These are phyloP conservation scores for Tetraneura akinire DNA, from an alignment of 1,140 invertebrate species.

Conservation along the genomic window DNA sequence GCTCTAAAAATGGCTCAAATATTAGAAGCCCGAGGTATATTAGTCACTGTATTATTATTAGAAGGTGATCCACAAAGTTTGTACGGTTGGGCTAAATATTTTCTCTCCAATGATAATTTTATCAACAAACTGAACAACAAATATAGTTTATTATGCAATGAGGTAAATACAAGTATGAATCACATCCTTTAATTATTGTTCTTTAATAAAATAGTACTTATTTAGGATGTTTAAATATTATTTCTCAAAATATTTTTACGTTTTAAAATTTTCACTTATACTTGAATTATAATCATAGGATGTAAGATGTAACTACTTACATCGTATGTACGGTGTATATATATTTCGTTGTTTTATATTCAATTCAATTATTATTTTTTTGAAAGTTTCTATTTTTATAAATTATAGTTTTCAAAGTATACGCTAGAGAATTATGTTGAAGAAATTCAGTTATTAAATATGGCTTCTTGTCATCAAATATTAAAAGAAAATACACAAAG, in stretches of 20 bases:
- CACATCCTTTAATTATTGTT: too few relatives aligned
- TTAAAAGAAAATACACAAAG: neutral
- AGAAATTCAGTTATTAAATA: neutral
- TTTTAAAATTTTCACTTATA: too few relatives aligned
- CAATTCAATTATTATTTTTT: too few relatives aligned
- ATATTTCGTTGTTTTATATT: too few relatives aligned
- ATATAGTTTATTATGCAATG: neutral
- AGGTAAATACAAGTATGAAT: slow-evolving; percentile 10
- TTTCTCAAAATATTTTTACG: too few relatives aligned
- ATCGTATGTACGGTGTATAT: too few relatives aligned
- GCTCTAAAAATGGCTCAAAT: slow-evolving; percentile 46
- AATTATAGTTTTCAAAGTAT: neutral
- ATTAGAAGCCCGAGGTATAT: slow-evolving; percentile 16
- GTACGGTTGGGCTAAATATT: neutral
- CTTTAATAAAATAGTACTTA: too few relatives aligned
- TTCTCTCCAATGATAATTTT: neutral
- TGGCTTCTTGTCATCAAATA: neutral
- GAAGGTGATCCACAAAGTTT: slow-evolving; percentile 22
- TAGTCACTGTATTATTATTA: slow-evolving; percentile 17
- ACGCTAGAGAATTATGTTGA: neutral
- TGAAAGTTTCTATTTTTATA: too few relatives aligned
- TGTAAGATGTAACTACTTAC: too few relatives aligned
- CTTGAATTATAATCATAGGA: too few relatives aligned
- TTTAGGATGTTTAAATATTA: too few relatives aligned
- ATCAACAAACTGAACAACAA: neutral